Percentiles rank a stretch among this genome's conserved stretches.
These are phyloP conservation scores for Phyllostomus hastatus DNA, from an alignment of 2,113 vertebrate species.

Conservation along the genomic window DNA sequence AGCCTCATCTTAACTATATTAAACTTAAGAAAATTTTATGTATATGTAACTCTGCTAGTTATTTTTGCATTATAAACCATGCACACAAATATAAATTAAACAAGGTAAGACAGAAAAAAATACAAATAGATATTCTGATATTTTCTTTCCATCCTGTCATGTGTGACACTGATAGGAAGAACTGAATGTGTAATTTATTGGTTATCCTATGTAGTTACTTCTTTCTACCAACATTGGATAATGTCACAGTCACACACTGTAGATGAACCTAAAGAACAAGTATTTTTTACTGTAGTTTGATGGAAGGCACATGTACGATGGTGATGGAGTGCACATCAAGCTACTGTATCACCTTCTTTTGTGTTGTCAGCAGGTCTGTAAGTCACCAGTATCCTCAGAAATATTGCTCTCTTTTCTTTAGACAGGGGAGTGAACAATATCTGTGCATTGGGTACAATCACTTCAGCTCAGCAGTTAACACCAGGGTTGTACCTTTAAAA, in stretches of 20 bases:
- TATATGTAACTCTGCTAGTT: not conserved
- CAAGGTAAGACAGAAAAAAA: not conserved
- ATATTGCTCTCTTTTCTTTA: not conserved
- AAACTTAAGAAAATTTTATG: not conserved
- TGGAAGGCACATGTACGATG: not conserved
- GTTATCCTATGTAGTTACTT: not conserved
- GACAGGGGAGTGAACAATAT: not conserved
- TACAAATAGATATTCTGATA: not conserved
- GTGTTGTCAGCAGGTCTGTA: not conserved
- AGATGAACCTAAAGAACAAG: not conserved
- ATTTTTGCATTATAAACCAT: not conserved
- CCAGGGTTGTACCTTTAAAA: not conserved
- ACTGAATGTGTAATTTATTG: not conserved
- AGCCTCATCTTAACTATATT: not conserved
- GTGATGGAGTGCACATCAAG: not conserved
- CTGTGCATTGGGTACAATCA: not conserved
- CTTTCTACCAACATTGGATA: not conserved
- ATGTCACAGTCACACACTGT: not conserved
- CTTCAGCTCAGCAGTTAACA: not conserved
- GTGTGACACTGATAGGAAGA: not conserved
- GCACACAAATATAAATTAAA: not conserved
- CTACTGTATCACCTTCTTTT: not conserved
- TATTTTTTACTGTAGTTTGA: not conserved
- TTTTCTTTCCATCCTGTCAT: not conserved
- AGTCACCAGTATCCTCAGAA: not conserved